A percentile compares a stretch with the other conserved stretches of the same genome.
Conservation (phyloP, 2,113 vertebrate genomes). For the Calonectris borealis region DNA sequence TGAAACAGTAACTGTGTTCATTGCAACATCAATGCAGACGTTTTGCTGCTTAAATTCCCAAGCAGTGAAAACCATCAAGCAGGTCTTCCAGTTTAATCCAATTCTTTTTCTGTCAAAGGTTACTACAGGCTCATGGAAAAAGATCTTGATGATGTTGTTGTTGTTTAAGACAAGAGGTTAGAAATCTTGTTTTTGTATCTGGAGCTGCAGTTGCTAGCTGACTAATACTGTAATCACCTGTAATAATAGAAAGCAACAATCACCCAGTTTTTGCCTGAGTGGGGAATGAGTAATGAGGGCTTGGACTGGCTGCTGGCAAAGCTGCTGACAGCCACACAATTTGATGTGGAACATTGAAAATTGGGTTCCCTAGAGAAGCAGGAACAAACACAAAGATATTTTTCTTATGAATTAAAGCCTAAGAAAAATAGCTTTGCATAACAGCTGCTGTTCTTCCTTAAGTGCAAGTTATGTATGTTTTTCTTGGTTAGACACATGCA, state of each 20-base stretch:
- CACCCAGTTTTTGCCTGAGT: not conserved
- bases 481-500: not conserved
- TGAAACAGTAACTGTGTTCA: not conserved
- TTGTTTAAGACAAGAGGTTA: not conserved
- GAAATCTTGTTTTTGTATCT: not conserved
- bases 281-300: not conserved
- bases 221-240: not conserved
- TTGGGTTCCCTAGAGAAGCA: not conserved
- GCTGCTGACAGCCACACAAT: not conserved
- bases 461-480: not conserved
- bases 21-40: fast-evolving
- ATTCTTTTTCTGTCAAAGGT: not conserved
- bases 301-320: constrained; percentile 30
- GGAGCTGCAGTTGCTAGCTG: not conserved
- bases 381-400: not conserved
- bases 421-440: constrained; percentile 17
- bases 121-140: not conserved
- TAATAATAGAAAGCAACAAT: not conserved
- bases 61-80: not conserved
- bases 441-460: not conserved
- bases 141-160: not conserved
- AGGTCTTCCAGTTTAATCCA: not conserved
- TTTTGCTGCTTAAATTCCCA: not conserved
- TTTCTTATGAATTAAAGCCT: not conserved
- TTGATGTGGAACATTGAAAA: not conserved